Evolutionary conservation across 1,140 invertebrate genomes (phyloP).

Genomic region (Eubasilissa regina): DNA sequence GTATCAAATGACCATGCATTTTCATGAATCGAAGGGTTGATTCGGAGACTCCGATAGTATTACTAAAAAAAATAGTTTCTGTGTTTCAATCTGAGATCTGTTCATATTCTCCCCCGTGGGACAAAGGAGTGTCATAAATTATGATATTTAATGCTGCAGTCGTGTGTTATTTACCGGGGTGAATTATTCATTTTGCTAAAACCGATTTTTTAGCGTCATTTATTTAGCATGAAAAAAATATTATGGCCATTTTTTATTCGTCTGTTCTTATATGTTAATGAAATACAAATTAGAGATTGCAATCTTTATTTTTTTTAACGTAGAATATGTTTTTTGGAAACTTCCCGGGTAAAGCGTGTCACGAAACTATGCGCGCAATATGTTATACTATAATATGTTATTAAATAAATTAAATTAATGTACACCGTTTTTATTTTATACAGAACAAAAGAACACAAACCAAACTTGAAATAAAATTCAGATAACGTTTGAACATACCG

Average conservation of each 20-base stretch:
- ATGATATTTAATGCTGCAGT: not conserved
- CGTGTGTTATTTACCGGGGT: not conserved
- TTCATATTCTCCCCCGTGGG: not conserved
- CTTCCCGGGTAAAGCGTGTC: too few relatives aligned
- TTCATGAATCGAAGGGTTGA: constrained; percentile 10
- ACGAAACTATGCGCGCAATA: too few relatives aligned
- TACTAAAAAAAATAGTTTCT: not conserved
- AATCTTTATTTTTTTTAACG: not conserved
- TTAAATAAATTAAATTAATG: too few relatives aligned
- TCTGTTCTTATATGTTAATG: not conserved
- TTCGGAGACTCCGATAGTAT: not conserved
- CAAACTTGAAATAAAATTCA: too few relatives aligned
- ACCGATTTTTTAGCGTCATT: not conserved
- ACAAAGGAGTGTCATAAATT: not conserved
- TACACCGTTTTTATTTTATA: too few relatives aligned
- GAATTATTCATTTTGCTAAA: not conserved
- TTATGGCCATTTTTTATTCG: too few relatives aligned
- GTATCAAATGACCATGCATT: constrained; percentile 10
- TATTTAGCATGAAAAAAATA: not conserved
- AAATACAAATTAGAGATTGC: not conserved
- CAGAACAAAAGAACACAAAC: too few relatives aligned
- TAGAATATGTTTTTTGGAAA: not conserved
- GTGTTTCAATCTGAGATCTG: not conserved
- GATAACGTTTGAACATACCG: too few relatives aligned
- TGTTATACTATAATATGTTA: too few relatives aligned